A percentile compares a stretch with the other conserved stretches of the same genome.
phyloP scores from a whole-genome alignment of 1,140 invertebrate species.

The Drosophila murphyi region DNA sequence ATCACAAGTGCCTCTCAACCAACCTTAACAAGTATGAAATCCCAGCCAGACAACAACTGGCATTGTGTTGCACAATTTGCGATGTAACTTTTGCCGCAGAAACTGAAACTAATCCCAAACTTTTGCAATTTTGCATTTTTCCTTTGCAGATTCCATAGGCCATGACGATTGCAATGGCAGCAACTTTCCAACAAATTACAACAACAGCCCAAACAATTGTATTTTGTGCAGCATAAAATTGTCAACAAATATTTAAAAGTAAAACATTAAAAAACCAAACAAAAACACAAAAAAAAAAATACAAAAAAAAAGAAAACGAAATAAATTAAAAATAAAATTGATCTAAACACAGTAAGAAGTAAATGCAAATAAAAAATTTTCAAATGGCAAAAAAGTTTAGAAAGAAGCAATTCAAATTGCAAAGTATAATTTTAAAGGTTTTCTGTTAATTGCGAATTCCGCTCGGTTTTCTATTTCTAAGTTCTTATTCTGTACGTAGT shows the following conservation, averaged over 20 bases:
- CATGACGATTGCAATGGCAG: constrained; percentile 90
- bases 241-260: constrained; percentile 77
- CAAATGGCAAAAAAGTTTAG: constrained; percentile 21
- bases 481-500: constrained; percentile 38
- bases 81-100: constrained; percentile 32
- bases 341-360: constrained; percentile 37
- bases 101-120: constrained; percentile 71
- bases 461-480: constrained; percentile 74
- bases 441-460: constrained; percentile 57
- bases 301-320: constrained; percentile 49
- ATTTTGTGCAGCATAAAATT: constrained; percentile 83
- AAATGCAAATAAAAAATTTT: constrained; percentile 42
- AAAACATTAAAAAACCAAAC: constrained; percentile 65
- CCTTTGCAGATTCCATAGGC: constrained; percentile 89
- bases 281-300: constrained; percentile 33
- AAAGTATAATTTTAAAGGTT: constrained; percentile 50
- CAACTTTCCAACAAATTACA: constrained; percentile 83
- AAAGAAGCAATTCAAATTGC: constrained; percentile 48
- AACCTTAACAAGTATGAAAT: neutral
- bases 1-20: neutral
- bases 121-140: constrained; percentile 50
- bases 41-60: neutral
- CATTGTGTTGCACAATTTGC: neutral
- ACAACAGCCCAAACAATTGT: constrained; percentile 79
- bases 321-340: constrained; percentile 40